Evolutionary conservation across 2,797 vertebrate genomes (phyloP), one percentile per base, ranked within the genome.

Genomic region (Vireo griseus): DNA sequence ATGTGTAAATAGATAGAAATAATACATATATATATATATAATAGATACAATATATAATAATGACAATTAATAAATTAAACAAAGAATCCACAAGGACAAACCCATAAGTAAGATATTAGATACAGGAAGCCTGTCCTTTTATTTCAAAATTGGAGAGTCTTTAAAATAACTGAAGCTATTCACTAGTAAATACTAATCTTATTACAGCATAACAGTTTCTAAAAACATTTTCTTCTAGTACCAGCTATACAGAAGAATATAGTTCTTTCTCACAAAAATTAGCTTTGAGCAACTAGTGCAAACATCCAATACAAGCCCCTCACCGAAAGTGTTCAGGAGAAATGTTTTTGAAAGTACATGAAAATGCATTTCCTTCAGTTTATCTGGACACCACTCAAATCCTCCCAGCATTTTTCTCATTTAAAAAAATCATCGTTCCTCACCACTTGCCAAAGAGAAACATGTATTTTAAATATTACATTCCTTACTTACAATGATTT

Each of bases 121-220:
- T 93, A 77, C 26, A 94, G 94, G 95, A 95, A 95, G 63, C 88
- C 66, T 91, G 66, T 72, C 80, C 67, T 62, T 97, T 97, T 97
- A 97, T 97, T 97, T 97, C 82, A 96, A 97, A 97, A 96, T 42
- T 44, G 25, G 33, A 93, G 37, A 65, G 72, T 91, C 91, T 95
- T 81, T 86, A 96, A 97, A 96, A 95, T 96, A 92, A 86, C 54
- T 91, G 16, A 44, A 95, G 63, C 94, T 96, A 84, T 90, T 95
- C 16, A 65, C 87, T 93, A 87, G 67, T 94, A 93, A 85, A 96
- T 95, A 74, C 77, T 95, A 76, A 66, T 92, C 40, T 82, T 88
- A 80, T 73, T 93, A 94, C 59, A 92, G 67, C 17, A 8, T 92
- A 95, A 69, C 86, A 82, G 21, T 91, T 94, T 90, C 91, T 83